Base-by-base conservation (phyloP, 2,113 vertebrate species). In the Caracal caracal region DNA sequence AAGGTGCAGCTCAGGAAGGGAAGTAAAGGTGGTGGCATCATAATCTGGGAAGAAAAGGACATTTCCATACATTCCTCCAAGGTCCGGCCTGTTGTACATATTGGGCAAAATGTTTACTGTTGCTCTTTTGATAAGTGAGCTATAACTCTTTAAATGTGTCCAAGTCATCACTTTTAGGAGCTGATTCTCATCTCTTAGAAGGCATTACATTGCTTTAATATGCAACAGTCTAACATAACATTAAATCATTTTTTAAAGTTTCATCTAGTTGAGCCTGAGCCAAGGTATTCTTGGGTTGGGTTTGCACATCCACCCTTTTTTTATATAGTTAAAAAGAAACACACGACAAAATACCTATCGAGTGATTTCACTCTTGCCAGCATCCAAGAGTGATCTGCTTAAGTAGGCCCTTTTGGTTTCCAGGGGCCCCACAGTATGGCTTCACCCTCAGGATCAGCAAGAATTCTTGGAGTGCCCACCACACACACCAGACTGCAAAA, bases 241-340 rank as follows among this genome's bases (percentile, higher is more conserved):
- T 84, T 78, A 92, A 96, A 79, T 97, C 90, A 87, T 92, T 90
- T 96, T 90, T 94, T 56, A 85, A 96, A 85, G 87, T 93, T 97
- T 83, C 96, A 96, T 96, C 81, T 82, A 56, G 80, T 82, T 95
- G 95, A 97, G 88, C n/a, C 53, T 11, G 59, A 95, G 96, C 95
- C 96, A 93, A 97, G 90, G 90, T 71, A 95, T 97, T 95, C 94
- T 95, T 84, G 88, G 92, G 94, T 22, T 94, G 88, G 90, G 92
- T 94, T 87, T 88, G 87, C n/a, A 95, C 61, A 78, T 63, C 83
- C 88, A 79, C 90, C 92, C 89, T n/a, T 63, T 56, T 82, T 40
- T 81, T 73, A 81, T 79, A 92, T 51, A 92, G 91, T 96, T 97
- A 97, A 97, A 95, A 96, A 94, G 97, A 97, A 97, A 94, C 95